phyloP scores from a whole-genome alignment of 2,888 invertebrate genomes.

The Plutella xylostella region DNA sequence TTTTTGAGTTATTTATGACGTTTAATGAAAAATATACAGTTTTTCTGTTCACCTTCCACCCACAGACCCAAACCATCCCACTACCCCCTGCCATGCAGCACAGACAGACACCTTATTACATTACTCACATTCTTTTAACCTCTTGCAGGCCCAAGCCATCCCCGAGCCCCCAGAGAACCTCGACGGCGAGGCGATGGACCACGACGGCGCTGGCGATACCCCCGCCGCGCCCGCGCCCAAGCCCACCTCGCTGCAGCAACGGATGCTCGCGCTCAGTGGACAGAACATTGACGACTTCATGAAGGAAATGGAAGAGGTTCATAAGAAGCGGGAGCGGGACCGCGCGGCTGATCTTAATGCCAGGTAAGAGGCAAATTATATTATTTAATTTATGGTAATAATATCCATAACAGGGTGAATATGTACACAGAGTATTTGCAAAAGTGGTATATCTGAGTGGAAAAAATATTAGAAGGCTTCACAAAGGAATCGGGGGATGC shows the following conservation, averaged over 20 bases:
- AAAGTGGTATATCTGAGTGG: too few species aligned
- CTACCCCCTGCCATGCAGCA: too few species aligned
- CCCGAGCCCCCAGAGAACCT: conserved; percentile 22
- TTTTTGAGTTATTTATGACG: too few species aligned
- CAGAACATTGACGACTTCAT: conserved; percentile 94
- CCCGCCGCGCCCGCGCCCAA: conserved; percentile 39
- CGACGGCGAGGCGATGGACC: conserved; percentile 37
- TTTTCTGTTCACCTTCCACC: too few species aligned
- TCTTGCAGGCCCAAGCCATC: neutral
- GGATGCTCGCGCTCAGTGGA: conserved; percentile 89
- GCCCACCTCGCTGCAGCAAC: conserved; percentile 84
- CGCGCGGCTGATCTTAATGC: conserved; percentile 72
- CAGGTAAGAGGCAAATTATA: conserved; percentile 33
- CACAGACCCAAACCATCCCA: too few species aligned
- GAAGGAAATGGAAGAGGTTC: conserved; percentile 92
- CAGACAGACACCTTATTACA: too few species aligned
- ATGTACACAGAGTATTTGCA: too few species aligned
- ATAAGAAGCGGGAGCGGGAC: conserved; percentile 79
- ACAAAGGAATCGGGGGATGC: too few species aligned
- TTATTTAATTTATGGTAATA: too few species aligned
- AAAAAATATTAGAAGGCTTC: too few species aligned
- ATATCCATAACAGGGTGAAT: too few species aligned
- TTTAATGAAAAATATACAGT: too few species aligned
- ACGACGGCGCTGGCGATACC: conserved; percentile 24
- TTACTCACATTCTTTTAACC: conserved; percentile 46